Evolutionary conservation across 2,888 invertebrate genomes (phyloP).

Genomic region (Phasia obesa): DNA sequence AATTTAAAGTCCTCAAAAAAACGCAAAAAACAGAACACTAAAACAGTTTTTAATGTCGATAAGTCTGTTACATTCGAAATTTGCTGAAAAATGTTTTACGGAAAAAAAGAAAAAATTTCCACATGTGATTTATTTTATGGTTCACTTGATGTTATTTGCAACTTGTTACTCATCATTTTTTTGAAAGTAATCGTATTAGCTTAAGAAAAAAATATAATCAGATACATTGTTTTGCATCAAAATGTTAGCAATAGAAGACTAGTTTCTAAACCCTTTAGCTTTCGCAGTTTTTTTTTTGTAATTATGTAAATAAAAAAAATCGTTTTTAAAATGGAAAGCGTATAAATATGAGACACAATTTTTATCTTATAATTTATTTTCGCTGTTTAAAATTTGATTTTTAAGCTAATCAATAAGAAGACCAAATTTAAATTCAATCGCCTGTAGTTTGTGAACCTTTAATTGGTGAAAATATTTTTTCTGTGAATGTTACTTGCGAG

Average conservation of each 20-base stretch:
- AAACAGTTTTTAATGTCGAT: neutral
- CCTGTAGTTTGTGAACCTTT: too few relatives aligned
- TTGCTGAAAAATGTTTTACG: neutral
- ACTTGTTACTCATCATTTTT: constrained; percentile 1
- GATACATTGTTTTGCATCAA: neutral
- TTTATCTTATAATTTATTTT: too few relatives aligned
- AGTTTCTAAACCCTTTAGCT: too few relatives aligned
- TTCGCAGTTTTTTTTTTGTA: too few relatives aligned
- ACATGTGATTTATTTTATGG: constrained; percentile 21
- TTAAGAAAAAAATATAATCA: neutral
- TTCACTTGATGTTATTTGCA: neutral
- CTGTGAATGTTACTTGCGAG: too few relatives aligned
- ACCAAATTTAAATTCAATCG: too few relatives aligned
- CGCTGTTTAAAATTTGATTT: too few relatives aligned
- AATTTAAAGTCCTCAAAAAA: constrained; percentile 32
- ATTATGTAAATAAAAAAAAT: too few relatives aligned
- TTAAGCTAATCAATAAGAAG: too few relatives aligned
- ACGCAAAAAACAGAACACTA: neutral
- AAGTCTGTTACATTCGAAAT: neutral
- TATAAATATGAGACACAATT: too few relatives aligned
- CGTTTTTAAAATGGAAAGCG: too few relatives aligned
- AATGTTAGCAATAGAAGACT: neutral
- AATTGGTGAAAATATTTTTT: too few relatives aligned
- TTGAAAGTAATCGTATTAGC: neutral
- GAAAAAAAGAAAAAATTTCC: constrained; percentile 1